Conservation (phyloP, 2,113 vertebrate genomes). For the Corythaixoides concolor region DNA sequence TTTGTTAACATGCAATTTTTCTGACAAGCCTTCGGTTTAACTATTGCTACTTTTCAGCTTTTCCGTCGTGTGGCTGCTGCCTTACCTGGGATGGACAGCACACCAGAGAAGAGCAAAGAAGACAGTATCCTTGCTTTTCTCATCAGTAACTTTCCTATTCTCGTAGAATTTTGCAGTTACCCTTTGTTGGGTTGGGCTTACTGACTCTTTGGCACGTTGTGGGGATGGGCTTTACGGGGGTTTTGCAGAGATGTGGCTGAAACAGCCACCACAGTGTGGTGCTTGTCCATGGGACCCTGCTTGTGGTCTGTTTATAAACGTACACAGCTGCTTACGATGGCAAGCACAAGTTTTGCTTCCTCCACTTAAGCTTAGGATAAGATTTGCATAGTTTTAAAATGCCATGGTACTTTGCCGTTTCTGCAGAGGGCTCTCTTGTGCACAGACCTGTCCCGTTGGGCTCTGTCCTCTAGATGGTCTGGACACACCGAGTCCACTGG, state of each 20-base stretch:
- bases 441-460: accelerated
- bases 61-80: constrained; percentile 87
- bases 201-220: too few relatives aligned
- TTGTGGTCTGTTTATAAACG: background rate
- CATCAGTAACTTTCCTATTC: background rate
- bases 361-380: background rate
- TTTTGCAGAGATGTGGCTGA: background rate
- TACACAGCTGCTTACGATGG: accelerated
- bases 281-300: background rate
- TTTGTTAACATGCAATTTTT: background rate
- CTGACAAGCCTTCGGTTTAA: background rate
- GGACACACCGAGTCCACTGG: accelerated
- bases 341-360: background rate
- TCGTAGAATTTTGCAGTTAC: accelerated
- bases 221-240: background rate
- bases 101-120: constrained; percentile 89
- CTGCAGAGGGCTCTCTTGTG: background rate
- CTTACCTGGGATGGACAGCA: constrained; percentile 87
- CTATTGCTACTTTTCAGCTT: constrained; percentile 67
- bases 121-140: constrained; percentile 83
- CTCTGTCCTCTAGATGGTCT: background rate
- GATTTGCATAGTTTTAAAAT: background rate
- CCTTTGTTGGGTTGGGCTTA: background rate
- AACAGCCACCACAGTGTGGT: background rate
- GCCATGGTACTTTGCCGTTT: background rate